These are phyloP conservation scores for Clamator glandarius DNA, from an alignment of 2,797 vertebrate genomes.

Conservation along the genomic window DNA sequence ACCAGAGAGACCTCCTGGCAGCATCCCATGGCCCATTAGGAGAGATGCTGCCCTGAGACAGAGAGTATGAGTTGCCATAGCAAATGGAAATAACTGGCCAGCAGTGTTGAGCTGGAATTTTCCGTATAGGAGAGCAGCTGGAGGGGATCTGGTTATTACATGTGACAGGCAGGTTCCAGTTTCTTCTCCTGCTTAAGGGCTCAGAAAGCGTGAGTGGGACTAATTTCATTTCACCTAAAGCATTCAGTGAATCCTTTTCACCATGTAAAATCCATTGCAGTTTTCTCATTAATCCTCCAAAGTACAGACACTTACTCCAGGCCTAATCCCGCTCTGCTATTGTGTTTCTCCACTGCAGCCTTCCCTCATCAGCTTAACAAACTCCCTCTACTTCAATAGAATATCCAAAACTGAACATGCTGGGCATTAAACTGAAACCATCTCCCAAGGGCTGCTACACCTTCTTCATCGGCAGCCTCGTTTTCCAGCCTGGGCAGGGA, in stretches of 20 bases:
- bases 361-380: slow-evolving; percentile 74
- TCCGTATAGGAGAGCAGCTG: background rate
- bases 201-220: slow-evolving; percentile 29
- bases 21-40: background rate
- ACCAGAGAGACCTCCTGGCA: background rate
- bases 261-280: slow-evolving; percentile 71
- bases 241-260: slow-evolving; percentile 66
- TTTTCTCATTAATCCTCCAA: slow-evolving; percentile 74
- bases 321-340: slow-evolving; percentile 72
- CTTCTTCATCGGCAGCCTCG: background rate
- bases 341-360: slow-evolving; percentile 66
- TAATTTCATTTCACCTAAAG: slow-evolving; percentile 72
- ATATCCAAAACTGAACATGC: slow-evolving; percentile 54
- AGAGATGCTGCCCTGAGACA: background rate
- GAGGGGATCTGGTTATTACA: slow-evolving; percentile 25
- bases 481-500: background rate
- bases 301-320: slow-evolving; percentile 71
- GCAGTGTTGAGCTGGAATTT: slow-evolving; percentile 11
- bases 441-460: slow-evolving; percentile 25
- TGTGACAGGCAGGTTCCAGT: slow-evolving; percentile 29
- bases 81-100: background rate
- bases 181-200: slow-evolving; percentile 28
- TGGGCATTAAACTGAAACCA: slow-evolving; percentile 54
- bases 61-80: background rate
- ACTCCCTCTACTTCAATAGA: slow-evolving; percentile 61